Base-by-base conservation (phyloP, 2,888 invertebrate genomes). In the Nemapogon koenigi region DNA sequence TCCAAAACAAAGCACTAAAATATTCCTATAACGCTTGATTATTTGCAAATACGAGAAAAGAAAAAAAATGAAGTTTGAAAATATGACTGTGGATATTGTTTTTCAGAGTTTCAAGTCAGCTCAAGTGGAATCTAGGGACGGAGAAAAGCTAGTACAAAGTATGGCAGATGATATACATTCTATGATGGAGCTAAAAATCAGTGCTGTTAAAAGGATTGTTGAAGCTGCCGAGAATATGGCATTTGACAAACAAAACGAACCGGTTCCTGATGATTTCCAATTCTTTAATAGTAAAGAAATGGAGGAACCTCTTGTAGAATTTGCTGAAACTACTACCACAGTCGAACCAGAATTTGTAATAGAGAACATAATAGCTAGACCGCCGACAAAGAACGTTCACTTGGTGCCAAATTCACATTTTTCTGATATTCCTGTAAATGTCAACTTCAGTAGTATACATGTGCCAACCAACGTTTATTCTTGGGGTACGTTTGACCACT, bases 401-500 rank as follows among this genome's bases (percentile, higher is more conserved):
- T 65, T 90, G 42, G 83, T 81, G 42, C 82, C 82, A 48, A 89
- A 89, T 61, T 71, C 83, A 22, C 90, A 92, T 56, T 94, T 93
- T 65, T 89, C 89, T 46, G 85, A 90, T 55, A 86, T 87, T 44
- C 83, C 85, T 17, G 87, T 90, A 17, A 93, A 92, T 61, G 83
- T 84, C 27, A 89, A 85, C 58, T 82, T 87, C 59, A 94, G 93
- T 57, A 91, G 94, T 44, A 93, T 97, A 28, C 97, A 97, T 63
- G 93, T 97, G 33, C 97, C 97, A 19, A 95, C 95, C 43, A 97
- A 96, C 68, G 95, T 97, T 41, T 97, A 90, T 66, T 93, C 94
- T 57, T 84, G 90, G 84, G 89, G 89, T 89, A 73, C 62, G 70
- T 39, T n/a, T n/a, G 19, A 10, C 16, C 16, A 13, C 6, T n/a